Conservation (phyloP, 2,888 invertebrate species). For the Drosophila fungiperda region DNA sequence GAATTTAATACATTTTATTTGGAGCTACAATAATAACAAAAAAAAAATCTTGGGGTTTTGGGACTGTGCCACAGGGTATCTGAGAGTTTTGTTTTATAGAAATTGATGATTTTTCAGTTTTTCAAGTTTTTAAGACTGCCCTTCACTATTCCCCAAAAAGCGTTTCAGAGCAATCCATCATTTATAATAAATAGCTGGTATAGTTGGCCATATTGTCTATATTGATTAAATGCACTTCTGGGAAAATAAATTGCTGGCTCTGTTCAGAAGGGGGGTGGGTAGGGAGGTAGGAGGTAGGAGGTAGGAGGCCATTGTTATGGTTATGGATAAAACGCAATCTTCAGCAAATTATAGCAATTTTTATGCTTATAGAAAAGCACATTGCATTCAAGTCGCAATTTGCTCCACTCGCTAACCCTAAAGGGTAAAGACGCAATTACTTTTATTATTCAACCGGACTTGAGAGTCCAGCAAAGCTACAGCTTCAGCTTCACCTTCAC, state of each 20-base stretch:
- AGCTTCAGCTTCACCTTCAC: conserved; percentile 47
- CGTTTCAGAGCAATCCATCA: conserved; percentile 67
- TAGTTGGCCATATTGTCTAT: conserved; percentile 62
- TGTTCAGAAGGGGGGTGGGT: neutral
- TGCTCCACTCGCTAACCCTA: conserved; percentile 81
- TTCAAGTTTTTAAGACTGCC: conserved; percentile 13
- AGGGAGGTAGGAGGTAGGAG: neutral
- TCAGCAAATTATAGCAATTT: conserved; percentile 83
- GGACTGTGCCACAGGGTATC: neutral
- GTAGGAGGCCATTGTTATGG: conserved; percentile 55
- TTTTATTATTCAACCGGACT: conserved; percentile 73
- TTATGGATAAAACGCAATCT: conserved; percentile 80
- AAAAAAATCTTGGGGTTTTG: neutral
- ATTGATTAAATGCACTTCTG: conserved; percentile 61
- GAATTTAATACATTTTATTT: neutral
- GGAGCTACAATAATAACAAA: neutral
- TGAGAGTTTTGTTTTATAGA: neutral
- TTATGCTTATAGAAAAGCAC: conserved; percentile 76
- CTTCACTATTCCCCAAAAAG: conserved; percentile 28
- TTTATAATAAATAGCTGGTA: conserved; percentile 64
- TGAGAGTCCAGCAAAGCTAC: conserved; percentile 16
- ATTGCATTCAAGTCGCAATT: conserved; percentile 69
- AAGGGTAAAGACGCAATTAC: conserved; percentile 83
- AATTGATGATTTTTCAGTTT: conserved; percentile 1
- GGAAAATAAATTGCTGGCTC: conserved; percentile 67